Conservation (phyloP, 2,888 invertebrate species). For the Sminthurinus aureus region DNA sequence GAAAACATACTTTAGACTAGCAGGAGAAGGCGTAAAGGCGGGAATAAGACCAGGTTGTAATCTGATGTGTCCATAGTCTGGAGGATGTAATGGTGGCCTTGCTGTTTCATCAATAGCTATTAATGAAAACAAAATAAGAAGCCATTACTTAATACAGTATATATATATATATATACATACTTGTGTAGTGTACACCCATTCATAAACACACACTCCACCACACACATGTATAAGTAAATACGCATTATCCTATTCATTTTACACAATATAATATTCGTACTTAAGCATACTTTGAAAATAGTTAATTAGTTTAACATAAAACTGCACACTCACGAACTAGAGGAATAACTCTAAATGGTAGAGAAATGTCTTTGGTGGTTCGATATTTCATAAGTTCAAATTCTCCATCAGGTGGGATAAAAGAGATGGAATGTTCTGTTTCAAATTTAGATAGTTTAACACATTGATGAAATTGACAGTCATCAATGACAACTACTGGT, state of each 20-base stretch:
- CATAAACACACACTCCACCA: too few relatives aligned
- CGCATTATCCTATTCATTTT: too few relatives aligned
- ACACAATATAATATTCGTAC: too few relatives aligned
- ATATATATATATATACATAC: too few relatives aligned
- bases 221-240: too few relatives aligned
- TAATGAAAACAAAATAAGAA: too few relatives aligned
- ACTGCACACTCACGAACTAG: constrained; percentile 95
- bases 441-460: constrained; percentile 99
- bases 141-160: too few relatives aligned
- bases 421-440: constrained; percentile 99
- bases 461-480: constrained; percentile 99
- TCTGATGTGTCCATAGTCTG: constrained; percentile 49
- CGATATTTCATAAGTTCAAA: constrained; percentile 99
- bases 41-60: constrained; percentile 58
- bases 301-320: too few relatives aligned
- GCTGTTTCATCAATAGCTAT: constrained; percentile 43
- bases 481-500: constrained; percentile 99
- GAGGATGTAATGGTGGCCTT: constrained; percentile 41
- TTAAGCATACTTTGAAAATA: too few relatives aligned
- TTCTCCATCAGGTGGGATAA: constrained; percentile 99
- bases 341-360: constrained; percentile 99
- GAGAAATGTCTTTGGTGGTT: constrained; percentile 98
- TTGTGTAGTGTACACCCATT: too few relatives aligned
- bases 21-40: constrained; percentile 40
- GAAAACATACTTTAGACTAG: constrained; percentile 23